These are phyloP conservation scores for Takifugu flavidus DNA, from an alignment of 2,113 vertebrate species.

Conservation along the genomic window DNA sequence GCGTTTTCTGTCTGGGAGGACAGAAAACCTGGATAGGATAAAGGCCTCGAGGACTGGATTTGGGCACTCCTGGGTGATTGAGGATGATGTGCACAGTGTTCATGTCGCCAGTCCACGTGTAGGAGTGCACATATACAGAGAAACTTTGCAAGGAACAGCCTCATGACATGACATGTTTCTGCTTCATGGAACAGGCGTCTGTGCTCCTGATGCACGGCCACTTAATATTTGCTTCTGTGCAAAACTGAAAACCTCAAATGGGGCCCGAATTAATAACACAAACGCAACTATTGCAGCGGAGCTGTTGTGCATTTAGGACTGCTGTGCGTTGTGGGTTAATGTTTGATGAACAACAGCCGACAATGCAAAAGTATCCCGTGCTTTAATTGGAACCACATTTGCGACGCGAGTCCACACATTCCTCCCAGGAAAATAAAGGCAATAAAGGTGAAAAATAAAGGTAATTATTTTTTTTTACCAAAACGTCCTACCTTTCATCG, in stretches of 20 bases:
- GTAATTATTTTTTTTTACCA: background rate
- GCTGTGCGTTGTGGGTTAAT: background rate
- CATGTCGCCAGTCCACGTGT: conserved; percentile 5
- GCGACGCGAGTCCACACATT: conserved; percentile 64
- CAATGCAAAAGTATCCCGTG: conserved; percentile 81
- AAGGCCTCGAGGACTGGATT: too few species aligned
- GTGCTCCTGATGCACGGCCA: background rate
- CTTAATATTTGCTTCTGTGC: background rate
- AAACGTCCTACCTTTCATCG: conserved; percentile 75
- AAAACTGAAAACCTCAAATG: background rate
- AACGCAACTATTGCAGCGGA: background rate
- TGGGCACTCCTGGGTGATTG: background rate
- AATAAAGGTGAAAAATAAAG: conserved; percentile 31
- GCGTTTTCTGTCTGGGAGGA: too few species aligned
- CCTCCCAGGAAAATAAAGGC: conserved; percentile 41
- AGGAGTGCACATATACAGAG: conserved; percentile 7
- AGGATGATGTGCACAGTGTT: background rate
- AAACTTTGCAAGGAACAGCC: background rate
- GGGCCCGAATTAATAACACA: background rate
- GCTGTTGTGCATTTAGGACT: background rate
- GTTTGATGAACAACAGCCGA: conserved; percentile 44
- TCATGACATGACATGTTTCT: background rate
- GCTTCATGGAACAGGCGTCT: too few species aligned
- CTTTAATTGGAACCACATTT: conserved; percentile 92
- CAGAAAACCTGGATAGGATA: too few species aligned